Evolutionary conservation across 2,113 vertebrate species (phyloP), one percentile per base, ranked within the genome.

Genomic region (Bubo blakistoni): DNA sequence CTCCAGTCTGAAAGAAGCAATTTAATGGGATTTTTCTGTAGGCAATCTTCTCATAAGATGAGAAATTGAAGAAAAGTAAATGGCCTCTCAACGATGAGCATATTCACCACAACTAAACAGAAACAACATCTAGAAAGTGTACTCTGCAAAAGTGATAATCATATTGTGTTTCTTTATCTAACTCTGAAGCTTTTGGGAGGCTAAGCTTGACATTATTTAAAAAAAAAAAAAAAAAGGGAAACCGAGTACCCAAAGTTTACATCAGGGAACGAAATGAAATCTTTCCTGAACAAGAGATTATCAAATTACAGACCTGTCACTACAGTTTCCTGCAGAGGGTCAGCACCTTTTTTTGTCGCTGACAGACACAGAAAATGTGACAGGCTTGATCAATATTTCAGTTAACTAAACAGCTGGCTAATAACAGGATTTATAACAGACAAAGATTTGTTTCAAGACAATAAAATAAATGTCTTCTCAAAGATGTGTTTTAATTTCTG

Each of bases 291-390:
- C 70, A 92, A 96, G 69, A 0, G 22, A 95, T 97, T 96, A 98
- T 98, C 98, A 98, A 96, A 97, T 98, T 97, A 95, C 94, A 94
- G 93, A 93, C 89, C 89, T 94, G 92, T 96, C 96, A 92, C 86
- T 94, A 79, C 32, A 6, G 27, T 93, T 96, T 97, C 95, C 96
- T 96, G 96, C 20, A 66, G 91, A 91, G 95, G 97, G 97, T 98
- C 97, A 97, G 72, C 94, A 95, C 95, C 91, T 97, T 97, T 63
- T 94, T 80, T 90, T 95, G 80, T 74, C 97, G 91, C 65, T 94
- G 38, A 94, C 90, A 97, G 93, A 97, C 51, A 97, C 95, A 94
- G 96, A 95, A 93, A 34, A 27, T 74, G 92, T 92, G 89, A 95
- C 94, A 97, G 81, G 61, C 32, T 61, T 78, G 96, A 97, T 98